Evolutionary conservation across 1,140 invertebrate species (phyloP).

Genomic region (Bombus fervidus): DNA sequence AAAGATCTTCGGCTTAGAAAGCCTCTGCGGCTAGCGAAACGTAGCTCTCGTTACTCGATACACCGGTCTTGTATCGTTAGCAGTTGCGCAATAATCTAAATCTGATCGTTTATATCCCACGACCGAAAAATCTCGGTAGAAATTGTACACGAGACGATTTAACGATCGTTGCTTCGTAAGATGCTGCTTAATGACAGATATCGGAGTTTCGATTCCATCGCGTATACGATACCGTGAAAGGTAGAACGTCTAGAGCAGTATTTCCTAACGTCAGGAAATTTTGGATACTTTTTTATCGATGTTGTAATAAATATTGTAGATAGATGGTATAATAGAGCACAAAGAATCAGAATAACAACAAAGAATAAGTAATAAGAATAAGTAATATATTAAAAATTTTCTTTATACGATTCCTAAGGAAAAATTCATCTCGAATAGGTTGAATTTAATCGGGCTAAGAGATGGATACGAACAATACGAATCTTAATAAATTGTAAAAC

Average conservation of each 20-base stretch:
- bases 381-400: too few species aligned
- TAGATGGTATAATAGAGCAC: too few species aligned
- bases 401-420: too few species aligned
- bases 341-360: too few species aligned
- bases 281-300: too few species aligned
- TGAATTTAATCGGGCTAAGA: neutral
- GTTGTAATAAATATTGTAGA: too few species aligned
- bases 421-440: neutral
- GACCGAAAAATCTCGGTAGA: neutral
- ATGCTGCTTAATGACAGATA: neutral
- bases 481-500: neutral
- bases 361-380: too few species aligned
- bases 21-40: constrained; percentile 34
- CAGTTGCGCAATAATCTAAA: constrained; percentile 51
- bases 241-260: too few species aligned
- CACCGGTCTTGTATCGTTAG: constrained; percentile 38
- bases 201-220: neutral
- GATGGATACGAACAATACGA: neutral
- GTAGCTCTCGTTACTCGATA: constrained; percentile 52
- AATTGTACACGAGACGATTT: neutral
- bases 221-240: neutral
- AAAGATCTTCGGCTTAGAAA: constrained; percentile 53
- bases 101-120: constrained; percentile 17
- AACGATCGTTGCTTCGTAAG: neutral
- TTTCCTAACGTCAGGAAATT: too few species aligned